Percentiles rank a stretch among this genome's conserved stretches.
phyloP scores from a whole-genome alignment of 2,113 vertebrate species.

The Perca flavescens region DNA sequence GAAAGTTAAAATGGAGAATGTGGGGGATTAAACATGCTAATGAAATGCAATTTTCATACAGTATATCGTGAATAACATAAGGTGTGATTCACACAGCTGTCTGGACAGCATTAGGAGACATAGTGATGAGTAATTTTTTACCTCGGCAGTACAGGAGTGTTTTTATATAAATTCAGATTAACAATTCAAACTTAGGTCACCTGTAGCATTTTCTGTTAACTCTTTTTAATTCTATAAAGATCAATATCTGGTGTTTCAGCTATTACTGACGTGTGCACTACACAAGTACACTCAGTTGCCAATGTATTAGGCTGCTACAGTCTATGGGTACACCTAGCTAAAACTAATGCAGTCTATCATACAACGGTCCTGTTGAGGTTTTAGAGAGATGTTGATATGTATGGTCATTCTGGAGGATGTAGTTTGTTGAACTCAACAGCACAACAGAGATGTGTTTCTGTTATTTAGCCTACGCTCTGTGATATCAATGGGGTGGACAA shows the following conservation, averaged over 20 bases:
- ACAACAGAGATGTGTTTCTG: background rate
- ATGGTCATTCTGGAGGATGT: background rate
- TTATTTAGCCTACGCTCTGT: background rate
- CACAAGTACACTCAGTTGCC: background rate
- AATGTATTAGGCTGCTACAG: background rate
- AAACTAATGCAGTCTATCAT: no score
- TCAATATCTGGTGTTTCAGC: background rate
- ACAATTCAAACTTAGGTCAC: background rate
- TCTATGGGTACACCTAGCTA: background rate
- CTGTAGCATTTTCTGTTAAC: background rate
- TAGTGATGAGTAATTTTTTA: background rate
- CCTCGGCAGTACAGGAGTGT: background rate
- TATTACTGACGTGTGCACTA: background rate
- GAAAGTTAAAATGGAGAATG: background rate
- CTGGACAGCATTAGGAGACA: background rate
- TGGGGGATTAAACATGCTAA: constrained; percentile 3
- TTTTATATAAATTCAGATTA: background rate
- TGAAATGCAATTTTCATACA: background rate
- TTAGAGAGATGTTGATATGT: background rate
- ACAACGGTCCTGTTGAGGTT: background rate
- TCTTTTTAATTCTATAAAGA: background rate
- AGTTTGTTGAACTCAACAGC: background rate
- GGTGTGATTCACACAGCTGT: constrained; percentile 10
- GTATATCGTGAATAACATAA: background rate
- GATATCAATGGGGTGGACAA: background rate